Conservation (phyloP, 2,113 vertebrate genomes). For the Podocnemis expansa region DNA sequence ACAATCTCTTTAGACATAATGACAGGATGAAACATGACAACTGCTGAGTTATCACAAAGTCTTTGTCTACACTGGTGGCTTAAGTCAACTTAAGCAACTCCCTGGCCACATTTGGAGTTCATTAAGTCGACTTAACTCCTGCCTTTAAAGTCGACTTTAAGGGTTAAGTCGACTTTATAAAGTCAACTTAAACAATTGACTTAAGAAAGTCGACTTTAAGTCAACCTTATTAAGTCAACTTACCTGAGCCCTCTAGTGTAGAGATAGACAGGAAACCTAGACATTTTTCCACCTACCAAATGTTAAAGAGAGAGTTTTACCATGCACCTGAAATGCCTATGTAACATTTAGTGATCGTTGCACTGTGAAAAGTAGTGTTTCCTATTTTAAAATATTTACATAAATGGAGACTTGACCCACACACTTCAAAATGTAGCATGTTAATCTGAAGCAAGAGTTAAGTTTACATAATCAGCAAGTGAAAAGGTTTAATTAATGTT, state of each 20-base stretch:
- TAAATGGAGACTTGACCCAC: background rate
- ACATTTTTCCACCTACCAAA: background rate
- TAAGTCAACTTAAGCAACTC: too few species aligned
- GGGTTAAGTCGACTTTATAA: too few species aligned
- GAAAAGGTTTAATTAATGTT: background rate
- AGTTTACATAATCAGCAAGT: conserved; percentile 10
- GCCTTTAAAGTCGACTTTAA: too few species aligned
- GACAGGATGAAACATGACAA: background rate
- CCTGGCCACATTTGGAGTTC: too few species aligned
- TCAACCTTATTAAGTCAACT: too few species aligned
- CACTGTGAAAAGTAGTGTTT: background rate
- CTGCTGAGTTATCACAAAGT: background rate
- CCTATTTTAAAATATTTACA: background rate
- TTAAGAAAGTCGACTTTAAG: too few species aligned
- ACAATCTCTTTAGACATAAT: background rate
- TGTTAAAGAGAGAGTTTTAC: background rate
- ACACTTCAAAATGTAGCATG: background rate
- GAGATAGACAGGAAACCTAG: too few species aligned
- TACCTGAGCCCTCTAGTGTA: too few species aligned
- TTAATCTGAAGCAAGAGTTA: background rate
- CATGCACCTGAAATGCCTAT: background rate
- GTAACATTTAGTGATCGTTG: background rate
- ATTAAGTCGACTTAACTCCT: too few species aligned
- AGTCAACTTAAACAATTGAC: too few species aligned
- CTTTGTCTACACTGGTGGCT: too few species aligned